phyloP scores from a whole-genome alignment of 2,888 invertebrate species.

The Poecilobothrus nobilitatus region DNA sequence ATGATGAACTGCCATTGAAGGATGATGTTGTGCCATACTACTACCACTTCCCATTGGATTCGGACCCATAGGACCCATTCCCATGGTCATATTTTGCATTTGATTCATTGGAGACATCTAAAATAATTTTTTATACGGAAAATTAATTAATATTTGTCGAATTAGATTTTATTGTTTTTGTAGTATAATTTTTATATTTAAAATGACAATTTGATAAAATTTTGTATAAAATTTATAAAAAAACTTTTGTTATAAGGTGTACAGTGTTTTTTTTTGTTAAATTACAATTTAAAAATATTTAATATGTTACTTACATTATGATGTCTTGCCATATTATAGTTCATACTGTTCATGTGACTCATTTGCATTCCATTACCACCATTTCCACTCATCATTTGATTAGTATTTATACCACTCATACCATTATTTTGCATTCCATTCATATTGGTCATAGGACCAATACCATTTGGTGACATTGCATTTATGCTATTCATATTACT shows the following conservation, averaged over 20 bases:
- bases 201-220: too few species aligned
- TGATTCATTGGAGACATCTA: constrained; percentile 66
- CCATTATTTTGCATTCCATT: constrained; percentile 40
- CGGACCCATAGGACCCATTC: constrained; percentile 38
- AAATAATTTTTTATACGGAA: constrained; percentile 15
- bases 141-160: too few species aligned
- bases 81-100: constrained; percentile 67
- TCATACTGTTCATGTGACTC: constrained; percentile 37
- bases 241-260: too few species aligned
- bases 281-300: too few species aligned
- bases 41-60: constrained; percentile 37
- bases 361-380: constrained; percentile 27
- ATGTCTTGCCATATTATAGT: constrained; percentile 39
- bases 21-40: not conserved
- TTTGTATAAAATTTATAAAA: too few species aligned
- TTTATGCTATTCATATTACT: constrained; percentile 46
- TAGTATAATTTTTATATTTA: too few species aligned
- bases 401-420: constrained; percentile 26
- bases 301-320: constrained; percentile 40
- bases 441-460: constrained; percentile 43
- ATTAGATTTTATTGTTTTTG: too few species aligned
- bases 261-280: too few species aligned
- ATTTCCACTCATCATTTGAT: constrained; percentile 34
- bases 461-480: constrained; percentile 54
- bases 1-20: constrained; percentile 10